Evolutionary conservation across 2,797 vertebrate genomes (phyloP), one percentile per base, ranked within the genome.

Genomic region (Anguilla megastoma): DNA sequence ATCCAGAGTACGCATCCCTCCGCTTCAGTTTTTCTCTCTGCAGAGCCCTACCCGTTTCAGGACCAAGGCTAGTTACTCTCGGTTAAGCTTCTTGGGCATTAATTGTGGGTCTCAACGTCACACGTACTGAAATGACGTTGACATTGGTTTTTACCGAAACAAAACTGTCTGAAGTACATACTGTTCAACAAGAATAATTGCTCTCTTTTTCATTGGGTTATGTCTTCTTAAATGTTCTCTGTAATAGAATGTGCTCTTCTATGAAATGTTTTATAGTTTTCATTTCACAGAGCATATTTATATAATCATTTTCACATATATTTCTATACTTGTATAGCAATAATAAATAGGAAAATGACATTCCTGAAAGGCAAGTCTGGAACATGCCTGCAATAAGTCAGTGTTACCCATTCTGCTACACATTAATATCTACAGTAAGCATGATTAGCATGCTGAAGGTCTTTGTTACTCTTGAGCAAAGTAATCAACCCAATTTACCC

Each of bases 91-190:
- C 84, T 82, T 90, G 80, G 60, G 85, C 91, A 66, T 91, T 86
- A 90, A 90, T 91, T 87, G 93, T 90, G 93, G 95, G 91, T 92
- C 85, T 88, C 86, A 85, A 91, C 96, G 95, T 97, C 96, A 96
- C 93, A 93, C 91, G 93, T 94, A 91, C 94, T 93, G 94, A 91
- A 92, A 90, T 94, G 92, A 93, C 93, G 93, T 90, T 90, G 87
- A 6, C 71, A 84, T 24, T 66, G 83, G 85, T 88, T 85, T 63
- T 74, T 87, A 89, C 88, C 95, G 92, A 88, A 88, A 87, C 48
- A 18, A 58, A 45, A 87, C 60, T 60, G 76, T n/a, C 74, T 76
- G 69, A 74, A 83, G 86, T 82, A 85, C 69, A 84, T 10, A 52
- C 76, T 60, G 69, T 52, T 27, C 54, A 74, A 50, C 4, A 16